phyloP scores from a whole-genome alignment of 2,797 vertebrate species.

The Argya squamiceps region DNA sequence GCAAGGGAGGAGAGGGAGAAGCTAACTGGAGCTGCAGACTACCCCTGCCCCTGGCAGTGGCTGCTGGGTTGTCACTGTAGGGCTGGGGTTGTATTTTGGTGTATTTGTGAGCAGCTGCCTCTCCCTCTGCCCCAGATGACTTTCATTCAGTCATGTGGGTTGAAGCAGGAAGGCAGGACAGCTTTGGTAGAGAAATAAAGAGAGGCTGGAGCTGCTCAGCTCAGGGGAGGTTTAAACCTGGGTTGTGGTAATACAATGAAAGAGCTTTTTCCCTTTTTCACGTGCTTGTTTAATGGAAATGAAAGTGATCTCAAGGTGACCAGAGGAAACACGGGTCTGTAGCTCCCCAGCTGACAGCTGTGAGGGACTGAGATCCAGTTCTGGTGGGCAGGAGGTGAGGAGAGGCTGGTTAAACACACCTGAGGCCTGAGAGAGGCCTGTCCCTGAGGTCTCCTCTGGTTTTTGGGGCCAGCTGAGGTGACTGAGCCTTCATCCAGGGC shows the following conservation, averaged over 20 bases:
- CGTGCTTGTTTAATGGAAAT: neutral
- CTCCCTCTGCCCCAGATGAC: neutral
- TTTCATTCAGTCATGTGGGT: rapidly evolving
- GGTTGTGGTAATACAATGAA: neutral
- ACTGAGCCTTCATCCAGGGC: neutral
- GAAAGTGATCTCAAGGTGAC: neutral
- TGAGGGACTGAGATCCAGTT: rapidly evolving
- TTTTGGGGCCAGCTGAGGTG: neutral
- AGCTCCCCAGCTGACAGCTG: neutral
- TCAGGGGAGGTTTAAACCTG: neutral
- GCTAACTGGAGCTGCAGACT: neutral
- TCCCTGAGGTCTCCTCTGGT: neutral
- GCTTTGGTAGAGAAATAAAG: neutral
- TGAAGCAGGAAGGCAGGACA: neutral
- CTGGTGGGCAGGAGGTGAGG: neutral
- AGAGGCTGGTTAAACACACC: neutral
- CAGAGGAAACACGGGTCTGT: neutral
- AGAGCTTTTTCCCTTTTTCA: neutral
- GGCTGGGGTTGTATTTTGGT: neutral
- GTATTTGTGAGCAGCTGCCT: neutral
- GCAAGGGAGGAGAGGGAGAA: neutral
- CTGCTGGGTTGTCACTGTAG: neutral
- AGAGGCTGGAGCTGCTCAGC: neutral
- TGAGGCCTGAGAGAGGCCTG: neutral
- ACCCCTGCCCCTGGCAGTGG: neutral